Conservation (phyloP, 1,140 invertebrate genomes). For the Armadillidium nasatum region DNA sequence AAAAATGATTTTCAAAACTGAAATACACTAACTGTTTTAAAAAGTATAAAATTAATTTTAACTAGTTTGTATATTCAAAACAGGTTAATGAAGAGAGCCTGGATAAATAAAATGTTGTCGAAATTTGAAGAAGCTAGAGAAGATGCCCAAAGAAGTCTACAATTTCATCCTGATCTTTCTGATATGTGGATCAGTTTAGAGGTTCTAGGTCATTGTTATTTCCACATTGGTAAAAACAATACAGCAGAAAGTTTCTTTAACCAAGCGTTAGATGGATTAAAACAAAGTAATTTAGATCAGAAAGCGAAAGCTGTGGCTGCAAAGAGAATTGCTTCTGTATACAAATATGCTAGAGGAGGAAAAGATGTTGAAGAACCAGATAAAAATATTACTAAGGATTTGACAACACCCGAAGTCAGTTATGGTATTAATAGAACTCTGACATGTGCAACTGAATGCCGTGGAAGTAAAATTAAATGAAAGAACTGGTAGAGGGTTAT, state of each 20-base stretch:
- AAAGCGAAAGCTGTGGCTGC: not conserved
- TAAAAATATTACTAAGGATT: not conserved
- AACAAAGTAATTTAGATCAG: not conserved
- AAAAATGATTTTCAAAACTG: too few relatives aligned
- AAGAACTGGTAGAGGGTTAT: not conserved
- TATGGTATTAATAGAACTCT: not conserved
- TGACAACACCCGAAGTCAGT: not conserved
- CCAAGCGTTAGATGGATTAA: not conserved
- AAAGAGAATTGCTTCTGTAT: not conserved
- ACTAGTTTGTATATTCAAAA: too few relatives aligned
- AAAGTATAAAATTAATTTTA: too few relatives aligned
- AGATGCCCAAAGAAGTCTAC: not conserved
- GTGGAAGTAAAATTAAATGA: not conserved
- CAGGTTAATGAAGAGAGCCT: not conserved
- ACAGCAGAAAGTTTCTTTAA: not conserved
- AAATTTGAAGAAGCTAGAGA: not conserved
- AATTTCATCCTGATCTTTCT: not conserved
- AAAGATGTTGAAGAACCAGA: not conserved
- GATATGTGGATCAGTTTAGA: not conserved
- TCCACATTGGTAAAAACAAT: not conserved
- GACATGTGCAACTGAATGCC: not conserved
- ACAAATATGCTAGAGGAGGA: not conserved
- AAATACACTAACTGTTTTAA: too few relatives aligned
- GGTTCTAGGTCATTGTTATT: not conserved
- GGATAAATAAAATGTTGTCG: not conserved